A percentile compares a stretch with the other conserved stretches of the same genome.
Evolutionary conservation across 2,888 invertebrate genomes (phyloP).

Genomic region (Cenopis cana): DNA sequence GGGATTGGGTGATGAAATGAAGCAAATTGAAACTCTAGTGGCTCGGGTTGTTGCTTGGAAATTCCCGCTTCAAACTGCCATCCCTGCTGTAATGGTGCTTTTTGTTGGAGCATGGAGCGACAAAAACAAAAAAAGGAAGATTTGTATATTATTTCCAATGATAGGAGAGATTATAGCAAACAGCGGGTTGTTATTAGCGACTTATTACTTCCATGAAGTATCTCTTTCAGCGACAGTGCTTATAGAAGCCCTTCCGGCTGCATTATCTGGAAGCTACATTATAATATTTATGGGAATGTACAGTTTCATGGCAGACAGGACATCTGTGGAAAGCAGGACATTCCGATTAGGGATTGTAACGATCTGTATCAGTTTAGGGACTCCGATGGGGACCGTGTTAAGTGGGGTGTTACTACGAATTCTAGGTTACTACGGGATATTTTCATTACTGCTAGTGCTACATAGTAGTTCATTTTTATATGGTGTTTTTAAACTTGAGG

Average conservation of each 20-base stretch:
- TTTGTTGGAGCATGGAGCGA: conserved; percentile 88
- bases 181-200: conserved; percentile 82
- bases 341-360: conserved; percentile 86
- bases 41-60: conserved; percentile 85
- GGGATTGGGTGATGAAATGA: conserved; percentile 71
- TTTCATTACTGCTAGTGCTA: conserved; percentile 67
- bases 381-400: conserved; percentile 80
- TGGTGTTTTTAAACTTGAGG: conserved; percentile 73
- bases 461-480: conserved; percentile 70
- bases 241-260: conserved; percentile 84
- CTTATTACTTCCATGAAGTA: conserved; percentile 83
- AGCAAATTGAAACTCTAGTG: conserved; percentile 79
- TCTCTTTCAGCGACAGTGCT: conserved; percentile 80
- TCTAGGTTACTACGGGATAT: conserved; percentile 79
- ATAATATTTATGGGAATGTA: conserved; percentile 86
- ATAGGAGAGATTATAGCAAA: conserved; percentile 83
- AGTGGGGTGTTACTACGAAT: conserved; percentile 80
- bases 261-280: conserved; percentile 86
- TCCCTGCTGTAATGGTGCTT: conserved; percentile 84
- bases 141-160: conserved; percentile 85
- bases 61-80: conserved; percentile 84
- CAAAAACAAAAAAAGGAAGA: conserved; percentile 84
- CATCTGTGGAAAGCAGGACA: conserved; percentile 86
- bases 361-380: conserved; percentile 80
- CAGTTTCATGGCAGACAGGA: conserved; percentile 86